Conservation (phyloP, 1,140 invertebrate species). For the Drosophila kepulauana region DNA sequence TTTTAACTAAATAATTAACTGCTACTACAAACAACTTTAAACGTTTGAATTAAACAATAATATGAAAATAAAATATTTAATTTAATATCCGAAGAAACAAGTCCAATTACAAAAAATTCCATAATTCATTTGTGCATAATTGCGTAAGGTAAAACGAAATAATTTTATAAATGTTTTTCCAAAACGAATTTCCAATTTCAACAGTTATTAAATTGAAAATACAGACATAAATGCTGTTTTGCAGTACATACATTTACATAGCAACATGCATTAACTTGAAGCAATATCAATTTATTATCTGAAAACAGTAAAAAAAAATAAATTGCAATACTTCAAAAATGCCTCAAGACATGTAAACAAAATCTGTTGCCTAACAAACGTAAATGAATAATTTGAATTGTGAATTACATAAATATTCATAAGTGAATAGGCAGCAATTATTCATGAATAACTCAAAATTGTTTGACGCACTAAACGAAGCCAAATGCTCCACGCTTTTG, state of each 20-base stretch:
- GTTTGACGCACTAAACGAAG: constrained; percentile 22
- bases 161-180: neutral
- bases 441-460: constrained; percentile 4
- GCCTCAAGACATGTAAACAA: neutral
- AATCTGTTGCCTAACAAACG: neutral
- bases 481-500: constrained; percentile 18
- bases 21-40: too few relatives aligned
- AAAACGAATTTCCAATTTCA: neutral
- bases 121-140: too few relatives aligned
- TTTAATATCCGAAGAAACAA: too few relatives aligned
- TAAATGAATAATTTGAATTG: neutral
- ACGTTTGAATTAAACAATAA: too few relatives aligned
- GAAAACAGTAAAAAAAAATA: neutral
- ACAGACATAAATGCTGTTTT: too few relatives aligned
- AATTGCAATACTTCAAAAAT: neutral
- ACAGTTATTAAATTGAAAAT: neutral
- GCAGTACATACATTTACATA: neutral
- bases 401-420: constrained; percentile 13
- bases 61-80: too few relatives aligned
- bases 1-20: too few relatives aligned
- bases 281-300: constrained; percentile 3
- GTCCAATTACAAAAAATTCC: too few relatives aligned
- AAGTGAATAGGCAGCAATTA: constrained; percentile 9
- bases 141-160: too few relatives aligned
- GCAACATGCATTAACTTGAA: neutral